Conservation (phyloP, 2,888 invertebrate species). For the Drosophila glabriapex region DNA sequence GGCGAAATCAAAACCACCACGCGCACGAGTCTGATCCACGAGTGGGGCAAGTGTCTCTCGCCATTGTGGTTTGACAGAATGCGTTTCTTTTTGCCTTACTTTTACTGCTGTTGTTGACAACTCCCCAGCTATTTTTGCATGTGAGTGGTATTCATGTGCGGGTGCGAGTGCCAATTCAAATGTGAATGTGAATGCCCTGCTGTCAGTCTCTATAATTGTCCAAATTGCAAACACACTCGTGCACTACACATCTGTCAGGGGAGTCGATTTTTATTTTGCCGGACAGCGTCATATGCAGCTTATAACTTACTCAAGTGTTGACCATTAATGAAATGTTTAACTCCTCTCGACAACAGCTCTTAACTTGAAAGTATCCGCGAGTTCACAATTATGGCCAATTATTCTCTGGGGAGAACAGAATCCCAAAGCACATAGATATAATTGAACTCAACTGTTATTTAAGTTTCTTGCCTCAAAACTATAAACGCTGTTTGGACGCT, state of each 20-base stretch:
- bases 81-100: conserved; percentile 29
- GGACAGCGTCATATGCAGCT: conserved; percentile 9
- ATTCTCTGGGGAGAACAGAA: background rate
- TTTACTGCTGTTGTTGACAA: conserved; percentile 40
- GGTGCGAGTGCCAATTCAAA: conserved; percentile 22
- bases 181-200: conserved; percentile 34
- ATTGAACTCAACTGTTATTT: background rate
- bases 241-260: background rate
- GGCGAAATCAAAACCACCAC: conserved; percentile 40
- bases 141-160: conserved; percentile 12
- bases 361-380: background rate
- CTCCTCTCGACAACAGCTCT: too few species aligned
- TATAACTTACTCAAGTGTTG: background rate
- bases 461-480: background rate
- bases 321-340: background rate
- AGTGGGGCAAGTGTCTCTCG: conserved; percentile 46
- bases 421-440: background rate
- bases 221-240: conserved; percentile 27
- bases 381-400: background rate
- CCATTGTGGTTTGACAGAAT: conserved; percentile 63
- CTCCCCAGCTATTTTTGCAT: conserved; percentile 48
- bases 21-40: conserved; percentile 40
- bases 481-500: too few species aligned
- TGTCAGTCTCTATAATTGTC: conserved; percentile 51
- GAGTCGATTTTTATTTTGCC: conserved; percentile 8